Evolutionary conservation across 2,797 vertebrate genomes (phyloP).

Genomic region (Tinamus major): DNA sequence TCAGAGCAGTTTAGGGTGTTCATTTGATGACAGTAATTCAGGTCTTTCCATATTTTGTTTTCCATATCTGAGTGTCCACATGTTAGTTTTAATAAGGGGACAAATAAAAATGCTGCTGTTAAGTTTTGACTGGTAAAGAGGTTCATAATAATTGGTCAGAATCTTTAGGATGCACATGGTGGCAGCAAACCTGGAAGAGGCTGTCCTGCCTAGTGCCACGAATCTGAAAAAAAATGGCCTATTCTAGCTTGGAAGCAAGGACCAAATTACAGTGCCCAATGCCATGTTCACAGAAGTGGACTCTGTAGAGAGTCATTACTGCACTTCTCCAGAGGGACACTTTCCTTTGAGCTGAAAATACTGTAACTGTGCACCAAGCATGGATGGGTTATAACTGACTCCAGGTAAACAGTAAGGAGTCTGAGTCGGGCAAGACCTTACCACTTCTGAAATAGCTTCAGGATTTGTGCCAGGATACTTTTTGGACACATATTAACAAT

Average conservation of each 20-base stretch:
- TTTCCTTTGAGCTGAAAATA: not conserved
- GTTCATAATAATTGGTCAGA: not conserved
- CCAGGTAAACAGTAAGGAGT: not conserved
- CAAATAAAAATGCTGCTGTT: not conserved
- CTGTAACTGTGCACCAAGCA: not conserved
- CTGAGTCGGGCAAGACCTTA: not conserved
- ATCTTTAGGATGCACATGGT: not conserved
- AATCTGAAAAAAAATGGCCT: not conserved
- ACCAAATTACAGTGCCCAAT: not conserved
- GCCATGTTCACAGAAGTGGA: not conserved
- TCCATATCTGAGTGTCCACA: not conserved
- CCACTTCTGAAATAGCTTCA: not conserved
- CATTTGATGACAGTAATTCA: not conserved
- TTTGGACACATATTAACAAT: not conserved
- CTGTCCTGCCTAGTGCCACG: not conserved
- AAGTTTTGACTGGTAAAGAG: not conserved
- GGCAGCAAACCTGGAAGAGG: not conserved
- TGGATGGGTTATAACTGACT: not conserved
- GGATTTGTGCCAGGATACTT: not conserved
- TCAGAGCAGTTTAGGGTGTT: not conserved
- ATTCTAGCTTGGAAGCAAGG: not conserved
- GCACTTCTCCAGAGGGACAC: accelerated
- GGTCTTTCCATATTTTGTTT: not conserved
- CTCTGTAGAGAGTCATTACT: not conserved
- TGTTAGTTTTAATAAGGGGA: not conserved